Evolutionary conservation across 2,888 invertebrate genomes (phyloP).

Genomic region (Eristalinus sepulchralis): DNA sequence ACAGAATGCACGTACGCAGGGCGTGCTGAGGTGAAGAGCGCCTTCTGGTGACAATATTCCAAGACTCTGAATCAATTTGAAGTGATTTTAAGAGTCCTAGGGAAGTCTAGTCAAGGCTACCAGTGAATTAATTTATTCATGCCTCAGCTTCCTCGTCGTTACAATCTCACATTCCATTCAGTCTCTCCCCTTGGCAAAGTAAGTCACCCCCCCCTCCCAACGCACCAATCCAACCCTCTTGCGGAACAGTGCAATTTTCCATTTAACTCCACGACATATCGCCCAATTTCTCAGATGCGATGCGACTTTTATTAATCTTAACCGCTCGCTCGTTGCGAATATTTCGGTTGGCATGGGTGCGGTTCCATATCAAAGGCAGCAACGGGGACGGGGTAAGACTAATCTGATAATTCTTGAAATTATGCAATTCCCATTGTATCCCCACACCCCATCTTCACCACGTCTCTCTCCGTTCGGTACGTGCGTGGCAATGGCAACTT

Average conservation of each 20-base stretch:
- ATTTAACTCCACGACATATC: conserved; percentile 17
- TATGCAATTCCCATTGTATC: conserved; percentile 41
- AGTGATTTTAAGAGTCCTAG: too few relatives aligned
- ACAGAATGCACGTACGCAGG: too few relatives aligned
- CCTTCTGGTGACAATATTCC: too few relatives aligned
- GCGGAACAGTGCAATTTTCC: conserved; percentile 27
- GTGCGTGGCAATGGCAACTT: neutral
- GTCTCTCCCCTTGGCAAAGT: neutral
- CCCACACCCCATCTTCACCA: neutral
- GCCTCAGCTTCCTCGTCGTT: neutral
- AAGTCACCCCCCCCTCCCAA: too few relatives aligned
- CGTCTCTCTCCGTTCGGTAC: neutral
- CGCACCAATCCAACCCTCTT: too few relatives aligned
- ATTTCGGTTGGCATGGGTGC: neutral
- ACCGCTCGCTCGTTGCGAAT: neutral
- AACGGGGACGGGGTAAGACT: neutral
- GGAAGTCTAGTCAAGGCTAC: neutral
- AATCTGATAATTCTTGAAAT: conserved; percentile 29
- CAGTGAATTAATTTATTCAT: neutral
- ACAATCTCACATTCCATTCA: neutral
- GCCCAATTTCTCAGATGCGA: conserved; percentile 29
- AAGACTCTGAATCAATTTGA: too few relatives aligned
- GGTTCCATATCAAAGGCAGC: neutral
- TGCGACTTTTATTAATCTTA: conserved; percentile 20
- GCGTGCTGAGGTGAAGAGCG: too few relatives aligned